phyloP scores from a whole-genome alignment of 2,888 invertebrate genomes.

The Notocelia uddmanniana region DNA sequence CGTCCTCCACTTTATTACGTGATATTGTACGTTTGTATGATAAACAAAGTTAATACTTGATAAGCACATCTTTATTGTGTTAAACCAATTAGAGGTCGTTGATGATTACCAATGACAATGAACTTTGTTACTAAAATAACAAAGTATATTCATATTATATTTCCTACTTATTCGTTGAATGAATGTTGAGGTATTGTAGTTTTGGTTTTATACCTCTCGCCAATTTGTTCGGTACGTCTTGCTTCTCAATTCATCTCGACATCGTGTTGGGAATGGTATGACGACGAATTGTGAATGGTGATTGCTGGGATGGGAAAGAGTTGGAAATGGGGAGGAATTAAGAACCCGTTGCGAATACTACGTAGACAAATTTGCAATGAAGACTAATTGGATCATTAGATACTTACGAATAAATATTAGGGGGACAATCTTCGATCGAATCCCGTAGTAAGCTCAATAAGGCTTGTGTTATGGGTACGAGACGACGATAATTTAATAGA shows the following conservation, averaged over 20 bases:
- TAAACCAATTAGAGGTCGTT: constrained; percentile 36
- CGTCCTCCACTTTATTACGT: constrained; percentile 19
- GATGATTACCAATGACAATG: constrained; percentile 32
- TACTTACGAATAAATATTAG: no score
- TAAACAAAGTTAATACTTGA: constrained; percentile 26
- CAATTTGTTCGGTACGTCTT: not conserved
- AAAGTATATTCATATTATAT: not conserved
- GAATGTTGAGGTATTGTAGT: not conserved
- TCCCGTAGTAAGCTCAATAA: no score
- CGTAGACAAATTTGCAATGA: no score
- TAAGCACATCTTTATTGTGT: constrained; percentile 34
- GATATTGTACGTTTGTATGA: constrained; percentile 18
- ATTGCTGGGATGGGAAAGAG: no score
- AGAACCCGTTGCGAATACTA: no score
- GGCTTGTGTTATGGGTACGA: no score
- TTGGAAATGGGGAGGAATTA: no score
- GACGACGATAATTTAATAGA: no score
- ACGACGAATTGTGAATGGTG: no score
- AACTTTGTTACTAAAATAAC: constrained; percentile 37
- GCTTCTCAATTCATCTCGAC: not conserved
- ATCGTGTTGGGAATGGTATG: not conserved
- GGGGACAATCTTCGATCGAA: no score
- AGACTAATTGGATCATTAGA: no score
- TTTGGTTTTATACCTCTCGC: not conserved
- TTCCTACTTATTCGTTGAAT: constrained; percentile 12